Percentiles rank a stretch among this genome's conserved stretches.
Evolutionary conservation across 2,888 invertebrate species (phyloP).

Genomic region (Eilema sororculum): DNA sequence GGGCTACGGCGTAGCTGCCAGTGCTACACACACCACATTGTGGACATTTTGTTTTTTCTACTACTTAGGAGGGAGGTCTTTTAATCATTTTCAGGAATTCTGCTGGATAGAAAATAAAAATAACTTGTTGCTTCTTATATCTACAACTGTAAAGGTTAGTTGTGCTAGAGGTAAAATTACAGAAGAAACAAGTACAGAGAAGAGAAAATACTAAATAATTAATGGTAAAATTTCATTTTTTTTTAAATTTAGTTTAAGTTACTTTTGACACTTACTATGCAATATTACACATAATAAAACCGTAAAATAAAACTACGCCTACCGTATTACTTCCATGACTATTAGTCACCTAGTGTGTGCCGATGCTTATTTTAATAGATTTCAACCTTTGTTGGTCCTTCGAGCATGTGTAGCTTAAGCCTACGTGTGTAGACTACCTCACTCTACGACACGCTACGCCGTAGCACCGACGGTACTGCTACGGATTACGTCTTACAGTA

Average conservation of each 20-base stretch:
- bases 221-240: no score
- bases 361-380: not conserved
- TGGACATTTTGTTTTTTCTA: not conserved
- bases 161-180: not conserved
- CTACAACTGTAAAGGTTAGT: not conserved
- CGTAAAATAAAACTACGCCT: no score
- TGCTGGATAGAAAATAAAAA: not conserved
- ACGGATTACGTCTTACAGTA: slow-evolving; percentile 18
- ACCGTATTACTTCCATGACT: no score
- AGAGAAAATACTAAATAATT: no score
- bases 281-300: no score
- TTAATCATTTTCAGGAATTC: not conserved
- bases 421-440: slow-evolving; percentile 1
- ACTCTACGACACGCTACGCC: slow-evolving; percentile 7
- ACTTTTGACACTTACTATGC: no score
- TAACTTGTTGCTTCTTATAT: no score
- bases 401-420: not conserved
- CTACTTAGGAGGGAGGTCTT: not conserved
- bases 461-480: slow-evolving; percentile 18
- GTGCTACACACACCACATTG: slow-evolving; percentile 2
- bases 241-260: no score
- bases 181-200: no score
- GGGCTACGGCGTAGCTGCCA: slow-evolving; percentile 19
- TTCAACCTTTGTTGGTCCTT: not conserved
- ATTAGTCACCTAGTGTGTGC: no score